Evolutionary conservation across 2,888 invertebrate genomes (phyloP), one percentile per base, ranked within the genome.

Genomic region (Macroteleia sp.): DNA sequence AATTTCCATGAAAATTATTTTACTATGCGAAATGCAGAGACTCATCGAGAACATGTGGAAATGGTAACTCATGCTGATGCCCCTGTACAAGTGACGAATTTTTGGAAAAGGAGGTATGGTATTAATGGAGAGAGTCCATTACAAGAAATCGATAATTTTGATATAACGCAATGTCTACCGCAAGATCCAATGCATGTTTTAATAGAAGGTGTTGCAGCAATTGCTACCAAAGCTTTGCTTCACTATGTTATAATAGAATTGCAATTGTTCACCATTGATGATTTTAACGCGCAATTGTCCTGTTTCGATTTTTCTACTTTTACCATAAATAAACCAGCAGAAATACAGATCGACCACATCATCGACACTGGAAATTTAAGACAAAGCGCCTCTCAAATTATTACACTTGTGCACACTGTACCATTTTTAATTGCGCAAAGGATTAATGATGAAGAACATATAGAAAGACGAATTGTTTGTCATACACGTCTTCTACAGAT

Each of bases 261-360:
- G 14, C 8, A 42, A 32, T 14, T 20, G 1, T 39, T 34, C 14
- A 9, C 39, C 1, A 9, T 54, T 20, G 22, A 22, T 39, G 54
- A 39, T 14, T 54, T 54, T 6, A 39, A 54, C 17, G 6, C 57
- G 6, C 17, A 41, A 6, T 25, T 80, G 0, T 4, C 9, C 8
- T 28, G 39, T 54, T 79, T 81, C 41, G 44, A 77, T 67, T 77
- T 39, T 32, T 20, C 39, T 8, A 48, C 77, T 46, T 76, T 79
- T 16, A 34, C 30, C 12, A 61, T 10, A 10, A 77, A 79, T 36
- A 79, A 67, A 44, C 79, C 79, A 44, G 10, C 6, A 9, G n/a
- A 32, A 10, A 10, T 32, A 2, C 9, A 32, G 10, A 2, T 4
- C 17, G n/a, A 67, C 12, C 57, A 69, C 12, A 5, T 78, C 1